Conservation (phyloP, 2,113 vertebrate species). For the Tretioscincus oriximinensis region DNA sequence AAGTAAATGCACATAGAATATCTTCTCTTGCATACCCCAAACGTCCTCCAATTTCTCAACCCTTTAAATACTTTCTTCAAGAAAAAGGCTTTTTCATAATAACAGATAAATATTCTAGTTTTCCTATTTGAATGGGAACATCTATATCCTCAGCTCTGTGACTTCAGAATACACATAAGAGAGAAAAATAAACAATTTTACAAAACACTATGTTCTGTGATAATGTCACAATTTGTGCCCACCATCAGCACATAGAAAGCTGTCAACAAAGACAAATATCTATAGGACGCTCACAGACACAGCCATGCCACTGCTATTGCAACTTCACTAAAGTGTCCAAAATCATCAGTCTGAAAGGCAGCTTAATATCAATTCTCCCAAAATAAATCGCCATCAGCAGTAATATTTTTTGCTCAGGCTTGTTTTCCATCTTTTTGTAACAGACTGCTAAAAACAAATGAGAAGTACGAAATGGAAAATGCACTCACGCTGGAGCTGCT, state of each 20-base stretch:
- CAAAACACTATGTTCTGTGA: conserved; percentile 41
- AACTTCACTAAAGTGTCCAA: conserved; percentile 15
- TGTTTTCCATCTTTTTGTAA: not conserved
- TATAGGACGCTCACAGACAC: conserved; percentile 41
- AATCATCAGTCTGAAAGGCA: conserved; percentile 43
- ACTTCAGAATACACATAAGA: not conserved
- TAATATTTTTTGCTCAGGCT: conserved; percentile 39
- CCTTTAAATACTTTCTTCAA: not conserved
- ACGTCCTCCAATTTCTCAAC: not conserved
- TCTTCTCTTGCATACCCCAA: not conserved
- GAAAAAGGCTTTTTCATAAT: not conserved
- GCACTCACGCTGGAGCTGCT: not conserved
- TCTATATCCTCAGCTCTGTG: not conserved
- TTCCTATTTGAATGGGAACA: not conserved
- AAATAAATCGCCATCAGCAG: conserved; percentile 35
- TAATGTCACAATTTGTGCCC: conserved; percentile 32
- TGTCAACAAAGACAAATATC: conserved; percentile 44
- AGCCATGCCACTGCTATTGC: conserved; percentile 35
- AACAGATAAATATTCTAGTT: not conserved
- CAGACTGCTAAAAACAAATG: not conserved
- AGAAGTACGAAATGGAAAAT: conserved; percentile 37
- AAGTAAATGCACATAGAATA: not conserved
- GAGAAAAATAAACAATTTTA: conserved; percentile 27
- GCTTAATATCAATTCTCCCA: conserved; percentile 27
- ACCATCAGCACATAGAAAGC: conserved; percentile 10